Evolutionary conservation across 2,113 vertebrate species (phyloP).

Genomic region (Mungos mungo): DNA sequence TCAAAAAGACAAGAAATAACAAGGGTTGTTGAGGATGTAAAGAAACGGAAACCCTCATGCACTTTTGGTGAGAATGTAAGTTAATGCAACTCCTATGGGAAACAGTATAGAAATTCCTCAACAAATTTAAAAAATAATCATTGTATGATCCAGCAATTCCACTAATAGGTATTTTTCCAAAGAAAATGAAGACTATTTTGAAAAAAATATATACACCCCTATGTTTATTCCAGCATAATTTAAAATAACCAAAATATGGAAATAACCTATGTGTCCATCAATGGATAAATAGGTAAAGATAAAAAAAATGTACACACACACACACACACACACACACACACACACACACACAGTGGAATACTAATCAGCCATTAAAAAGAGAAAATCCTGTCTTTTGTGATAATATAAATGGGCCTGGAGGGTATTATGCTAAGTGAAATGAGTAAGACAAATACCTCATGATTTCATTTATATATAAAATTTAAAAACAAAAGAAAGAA

Average conservation of each 20-base stretch:
- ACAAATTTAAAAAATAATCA: neutral
- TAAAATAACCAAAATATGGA: neutral
- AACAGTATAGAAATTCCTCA: neutral
- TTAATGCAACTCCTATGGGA: neutral
- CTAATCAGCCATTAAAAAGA: neutral
- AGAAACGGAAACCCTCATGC: neutral
- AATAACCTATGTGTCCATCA: neutral
- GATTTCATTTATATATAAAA: neutral
- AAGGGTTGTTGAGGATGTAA: neutral
- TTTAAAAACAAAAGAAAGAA: neutral
- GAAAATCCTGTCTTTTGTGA: neutral
- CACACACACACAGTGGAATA: neutral
- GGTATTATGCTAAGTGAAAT: neutral
- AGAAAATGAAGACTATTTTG: neutral
- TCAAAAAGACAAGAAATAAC: neutral
- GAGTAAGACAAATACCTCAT: neutral
- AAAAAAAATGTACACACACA: neutral
- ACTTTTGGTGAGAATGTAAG: neutral
- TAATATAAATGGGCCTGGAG: neutral
- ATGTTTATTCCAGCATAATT: neutral
- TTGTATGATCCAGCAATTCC: neutral
- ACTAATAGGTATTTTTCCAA: neutral
- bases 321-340: neutral
- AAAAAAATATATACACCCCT: neutral
- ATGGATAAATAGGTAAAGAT: neutral